Evolutionary conservation across 2,113 vertebrate species (phyloP), one percentile per base, ranked within the genome.

Genomic region (Plecotus auritus): DNA sequence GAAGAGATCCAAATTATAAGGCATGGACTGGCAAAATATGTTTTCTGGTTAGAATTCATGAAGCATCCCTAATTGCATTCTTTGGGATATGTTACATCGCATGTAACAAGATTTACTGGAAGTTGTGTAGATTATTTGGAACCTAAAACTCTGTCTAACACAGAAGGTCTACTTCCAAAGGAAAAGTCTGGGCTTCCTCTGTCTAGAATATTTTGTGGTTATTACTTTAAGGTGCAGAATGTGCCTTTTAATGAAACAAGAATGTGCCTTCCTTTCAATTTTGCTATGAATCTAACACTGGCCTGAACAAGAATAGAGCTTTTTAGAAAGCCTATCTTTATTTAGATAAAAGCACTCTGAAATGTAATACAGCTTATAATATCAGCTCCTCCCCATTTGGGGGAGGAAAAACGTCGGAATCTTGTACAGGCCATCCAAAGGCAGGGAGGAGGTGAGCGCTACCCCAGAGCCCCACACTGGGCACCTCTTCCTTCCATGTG

Each of bases 211-310:
- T n/a, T 80, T 74, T 88, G 77, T 85, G 82, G 40, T 66, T 74
- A 70, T 54, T 91, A 82, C 88, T 94, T 96, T 91, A 84, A 93
- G 47, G 22, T 17, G 7, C 32, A 89, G 64, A 89, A n/a, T 61
- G 20, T 78, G 82, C 56, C 83, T 89, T 82, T 84, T 86, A 91
- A 83, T 89, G 83, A 83, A 95, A 72, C 30, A 89, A 78, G 77
- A 85, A 92, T 54, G 83, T 77, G 70, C 69, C 49, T 94, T 61
- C 10, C 59, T 61, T 61, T 61, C 59, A 61, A 28, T 61, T 61
- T 61, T 61, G 26, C 23, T 61, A 61, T 61, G 23, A 61, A 61
- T 61, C 23, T 11, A 61, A 61, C 59, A 61, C 59, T 61, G 59
- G 23, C 59, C 59, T 61, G 59, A 61, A 61, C 10, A 10, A 61